Conservation (phyloP, 2,797 vertebrate genomes). For the Nasua narica region DNA sequence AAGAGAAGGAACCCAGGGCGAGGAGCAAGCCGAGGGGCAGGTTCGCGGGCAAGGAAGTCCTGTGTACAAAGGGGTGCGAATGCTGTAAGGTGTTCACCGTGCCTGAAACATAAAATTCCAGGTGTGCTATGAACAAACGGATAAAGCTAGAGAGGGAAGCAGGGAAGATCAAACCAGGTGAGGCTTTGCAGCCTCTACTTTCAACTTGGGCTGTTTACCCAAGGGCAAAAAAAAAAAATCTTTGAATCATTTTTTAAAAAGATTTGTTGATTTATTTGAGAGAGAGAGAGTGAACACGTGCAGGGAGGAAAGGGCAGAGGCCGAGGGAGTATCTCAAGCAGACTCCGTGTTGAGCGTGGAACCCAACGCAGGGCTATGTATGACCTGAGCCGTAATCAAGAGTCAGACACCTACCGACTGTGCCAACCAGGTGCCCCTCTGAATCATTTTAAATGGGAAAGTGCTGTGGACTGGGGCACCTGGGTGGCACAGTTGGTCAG, state of each 20-base stretch:
- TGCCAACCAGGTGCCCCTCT: not conserved
- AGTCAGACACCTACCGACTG: too few relatives aligned
- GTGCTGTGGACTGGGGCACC: not conserved
- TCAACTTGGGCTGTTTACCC: not conserved
- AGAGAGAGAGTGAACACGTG: not conserved
- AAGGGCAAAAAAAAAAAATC: not conserved
- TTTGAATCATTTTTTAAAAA: not conserved
- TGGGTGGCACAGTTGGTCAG: too few relatives aligned
- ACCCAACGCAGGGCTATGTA: too few relatives aligned
- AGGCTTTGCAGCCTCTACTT: accelerated
- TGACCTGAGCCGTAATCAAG: too few relatives aligned
- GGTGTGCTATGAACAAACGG: not conserved
- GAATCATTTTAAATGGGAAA: not conserved
- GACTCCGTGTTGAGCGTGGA: not conserved
- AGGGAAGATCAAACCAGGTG: not conserved
- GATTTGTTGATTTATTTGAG: not conserved
- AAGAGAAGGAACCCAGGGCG: not conserved
- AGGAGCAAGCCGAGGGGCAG: not conserved
- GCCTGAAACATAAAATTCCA: not conserved
- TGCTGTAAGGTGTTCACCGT: too few relatives aligned
- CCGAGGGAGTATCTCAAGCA: not conserved
- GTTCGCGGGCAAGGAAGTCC: not conserved
- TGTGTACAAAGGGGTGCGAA: not conserved
- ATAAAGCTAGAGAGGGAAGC: not conserved
- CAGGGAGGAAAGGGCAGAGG: not conserved